Evolutionary conservation across 2,113 vertebrate genomes (phyloP).

Genomic region (Ramphastos sulfuratus): DNA sequence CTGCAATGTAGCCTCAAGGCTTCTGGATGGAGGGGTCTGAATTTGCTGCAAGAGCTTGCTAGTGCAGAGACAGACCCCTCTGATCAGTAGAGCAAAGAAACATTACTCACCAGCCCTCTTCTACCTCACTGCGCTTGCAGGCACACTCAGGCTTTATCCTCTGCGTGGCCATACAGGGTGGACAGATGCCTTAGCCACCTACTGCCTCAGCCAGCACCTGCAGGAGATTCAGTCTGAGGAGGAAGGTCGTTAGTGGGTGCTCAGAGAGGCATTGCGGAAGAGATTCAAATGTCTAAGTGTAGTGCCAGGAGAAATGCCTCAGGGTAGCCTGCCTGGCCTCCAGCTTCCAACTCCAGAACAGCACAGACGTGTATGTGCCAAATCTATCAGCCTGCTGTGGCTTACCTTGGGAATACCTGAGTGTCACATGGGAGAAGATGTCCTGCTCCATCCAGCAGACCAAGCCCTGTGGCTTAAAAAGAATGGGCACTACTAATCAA

Average conservation of each 20-base stretch:
- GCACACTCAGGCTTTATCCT: background rate
- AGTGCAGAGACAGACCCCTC: background rate
- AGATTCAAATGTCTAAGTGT: background rate
- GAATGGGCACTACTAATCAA: background rate
- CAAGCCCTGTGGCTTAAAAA: background rate
- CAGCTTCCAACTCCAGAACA: background rate
- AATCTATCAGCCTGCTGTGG: background rate
- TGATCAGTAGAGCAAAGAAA: background rate
- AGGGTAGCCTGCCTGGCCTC: background rate
- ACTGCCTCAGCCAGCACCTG: accelerated
- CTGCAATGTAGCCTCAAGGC: background rate
- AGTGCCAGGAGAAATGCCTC: background rate
- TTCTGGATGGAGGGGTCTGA: background rate
- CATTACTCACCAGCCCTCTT: accelerated
- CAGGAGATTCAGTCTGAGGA: accelerated
- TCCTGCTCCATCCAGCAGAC: background rate
- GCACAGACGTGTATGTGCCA: background rate
- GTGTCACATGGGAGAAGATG: too few relatives aligned
- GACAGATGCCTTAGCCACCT: background rate
- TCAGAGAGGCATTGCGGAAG: background rate
- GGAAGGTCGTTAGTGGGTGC: background rate
- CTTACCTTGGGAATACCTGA: background rate
- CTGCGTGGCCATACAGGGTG: accelerated
- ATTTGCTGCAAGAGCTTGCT: background rate
- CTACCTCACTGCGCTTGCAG: background rate